Evolutionary conservation across 2,888 invertebrate species (phyloP).

Genomic region (Agrenia bidenticulata): DNA sequence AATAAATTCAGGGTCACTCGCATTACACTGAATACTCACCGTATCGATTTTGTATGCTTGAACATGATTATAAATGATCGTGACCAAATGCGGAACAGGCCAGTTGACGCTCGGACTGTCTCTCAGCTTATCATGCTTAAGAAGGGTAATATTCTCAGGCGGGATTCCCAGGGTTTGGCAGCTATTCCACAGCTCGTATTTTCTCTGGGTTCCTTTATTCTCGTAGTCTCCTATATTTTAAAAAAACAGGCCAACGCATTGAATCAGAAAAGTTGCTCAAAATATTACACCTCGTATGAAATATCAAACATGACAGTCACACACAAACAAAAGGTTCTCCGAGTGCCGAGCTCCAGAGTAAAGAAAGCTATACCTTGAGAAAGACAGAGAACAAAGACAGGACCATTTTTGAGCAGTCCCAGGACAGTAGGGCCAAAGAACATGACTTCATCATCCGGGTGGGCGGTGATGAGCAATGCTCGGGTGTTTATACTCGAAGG

Average conservation of each 20-base stretch:
- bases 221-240: conserved; percentile 66
- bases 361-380: conserved; percentile 67
- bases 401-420: conserved; percentile 65
- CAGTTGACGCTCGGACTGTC: conserved; percentile 77
- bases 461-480: conserved; percentile 68
- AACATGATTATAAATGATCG: conserved; percentile 66
- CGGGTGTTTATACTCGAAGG: conserved; percentile 1
- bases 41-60: conserved; percentile 76
- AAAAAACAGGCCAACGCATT: neutral
- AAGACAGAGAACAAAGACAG: conserved; percentile 79
- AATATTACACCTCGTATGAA: too few relatives aligned
- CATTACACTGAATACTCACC: conserved; percentile 51
- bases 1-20: neutral
- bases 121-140: conserved; percentile 63
- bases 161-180: conserved; percentile 78
- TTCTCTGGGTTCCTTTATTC: conserved; percentile 66
- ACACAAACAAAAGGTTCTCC: neutral
- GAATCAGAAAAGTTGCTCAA: neutral
- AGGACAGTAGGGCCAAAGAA: conserved; percentile 92
- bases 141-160: conserved; percentile 69
- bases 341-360: too few relatives aligned
- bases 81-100: conserved; percentile 68
- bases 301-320: neutral
- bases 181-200: conserved; percentile 78
- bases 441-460: conserved; percentile 99